phyloP scores from a whole-genome alignment of 2,797 vertebrate species.

The Enteromius unitaeniatus region DNA sequence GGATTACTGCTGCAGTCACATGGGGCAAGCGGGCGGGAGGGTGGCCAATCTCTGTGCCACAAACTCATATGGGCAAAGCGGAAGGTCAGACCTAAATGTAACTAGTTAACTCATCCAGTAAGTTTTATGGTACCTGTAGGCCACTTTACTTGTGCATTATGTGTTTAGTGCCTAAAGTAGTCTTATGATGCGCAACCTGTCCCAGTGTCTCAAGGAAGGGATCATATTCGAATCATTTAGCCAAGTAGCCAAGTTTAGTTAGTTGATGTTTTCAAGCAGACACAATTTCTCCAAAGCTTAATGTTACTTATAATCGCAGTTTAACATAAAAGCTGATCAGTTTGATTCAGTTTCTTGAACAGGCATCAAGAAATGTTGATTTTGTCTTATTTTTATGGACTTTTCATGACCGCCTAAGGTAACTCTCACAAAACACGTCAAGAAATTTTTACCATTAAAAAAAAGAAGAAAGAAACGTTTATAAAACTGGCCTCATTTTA shows the following conservation, averaged over 20 bases:
- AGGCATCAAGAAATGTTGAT: background rate
- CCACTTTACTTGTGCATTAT: background rate
- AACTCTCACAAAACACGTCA: background rate
- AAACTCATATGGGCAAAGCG: slow-evolving; percentile 59
- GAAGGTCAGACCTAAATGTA: slow-evolving; percentile 75
- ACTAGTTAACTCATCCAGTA: background rate
- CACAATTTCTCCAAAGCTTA: background rate
- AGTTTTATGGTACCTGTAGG: background rate
- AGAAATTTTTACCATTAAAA: background rate
- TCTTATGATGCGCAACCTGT: background rate
- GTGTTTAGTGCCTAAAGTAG: background rate
- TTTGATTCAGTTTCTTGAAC: no score
- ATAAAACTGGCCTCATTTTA: background rate
- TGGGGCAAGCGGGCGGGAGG: slow-evolving; percentile 76
- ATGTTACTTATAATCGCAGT: background rate
- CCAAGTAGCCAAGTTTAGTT: no score
- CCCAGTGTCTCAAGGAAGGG: background rate
- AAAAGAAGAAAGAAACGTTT: background rate
- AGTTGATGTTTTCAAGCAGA: background rate
- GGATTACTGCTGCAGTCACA: slow-evolving; percentile 86
- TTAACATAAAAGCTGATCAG: background rate
- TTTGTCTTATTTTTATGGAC: background rate
- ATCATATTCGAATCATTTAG: slow-evolving; percentile 14
- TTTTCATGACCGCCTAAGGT: background rate
- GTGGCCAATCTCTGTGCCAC: slow-evolving; percentile 77